Evolutionary conservation across 2,113 vertebrate genomes (phyloP).

Genomic region (Noctilio leporinus): DNA sequence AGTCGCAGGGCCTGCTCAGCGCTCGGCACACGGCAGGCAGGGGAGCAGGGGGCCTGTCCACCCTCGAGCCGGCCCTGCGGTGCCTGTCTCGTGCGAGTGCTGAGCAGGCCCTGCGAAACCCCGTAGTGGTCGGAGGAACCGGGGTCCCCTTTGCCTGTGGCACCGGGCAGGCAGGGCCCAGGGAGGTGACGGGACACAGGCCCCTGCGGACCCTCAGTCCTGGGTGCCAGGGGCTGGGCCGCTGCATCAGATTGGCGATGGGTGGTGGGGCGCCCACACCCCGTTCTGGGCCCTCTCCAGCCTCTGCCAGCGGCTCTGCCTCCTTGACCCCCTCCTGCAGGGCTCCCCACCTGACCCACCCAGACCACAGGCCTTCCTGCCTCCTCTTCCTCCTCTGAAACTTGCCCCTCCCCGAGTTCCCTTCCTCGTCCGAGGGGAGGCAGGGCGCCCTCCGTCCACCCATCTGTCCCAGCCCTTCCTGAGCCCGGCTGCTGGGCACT

Average conservation of each 20-base stretch:
- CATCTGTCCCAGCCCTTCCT: not conserved
- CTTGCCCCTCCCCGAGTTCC: not conserved
- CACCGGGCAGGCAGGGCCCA: rapidly evolving
- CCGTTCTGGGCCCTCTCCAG: not conserved
- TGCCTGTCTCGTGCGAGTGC: no score
- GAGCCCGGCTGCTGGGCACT: not conserved
- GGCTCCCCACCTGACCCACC: not conserved
- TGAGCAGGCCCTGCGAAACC: not conserved
- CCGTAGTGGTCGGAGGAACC: no score
- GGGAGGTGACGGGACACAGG: not conserved
- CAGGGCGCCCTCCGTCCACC: not conserved
- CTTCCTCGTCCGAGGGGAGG: not conserved
- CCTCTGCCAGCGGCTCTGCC: not conserved
- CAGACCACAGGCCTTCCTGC: not conserved
- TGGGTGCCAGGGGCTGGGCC: not conserved
- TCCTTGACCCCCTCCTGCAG: not conserved
- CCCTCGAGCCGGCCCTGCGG: no score
- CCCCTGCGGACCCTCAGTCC: not conserved
- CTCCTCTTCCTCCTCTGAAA: not conserved
- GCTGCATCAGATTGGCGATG: not conserved
- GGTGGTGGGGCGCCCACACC: not conserved
- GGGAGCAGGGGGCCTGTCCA: no score
- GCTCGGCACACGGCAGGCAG: no score
- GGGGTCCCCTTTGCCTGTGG: rapidly evolving
- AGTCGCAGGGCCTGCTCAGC: no score